These are phyloP conservation scores for Bombyx mandarina DNA, from an alignment of 1,140 invertebrate genomes.

Conservation along the genomic window DNA sequence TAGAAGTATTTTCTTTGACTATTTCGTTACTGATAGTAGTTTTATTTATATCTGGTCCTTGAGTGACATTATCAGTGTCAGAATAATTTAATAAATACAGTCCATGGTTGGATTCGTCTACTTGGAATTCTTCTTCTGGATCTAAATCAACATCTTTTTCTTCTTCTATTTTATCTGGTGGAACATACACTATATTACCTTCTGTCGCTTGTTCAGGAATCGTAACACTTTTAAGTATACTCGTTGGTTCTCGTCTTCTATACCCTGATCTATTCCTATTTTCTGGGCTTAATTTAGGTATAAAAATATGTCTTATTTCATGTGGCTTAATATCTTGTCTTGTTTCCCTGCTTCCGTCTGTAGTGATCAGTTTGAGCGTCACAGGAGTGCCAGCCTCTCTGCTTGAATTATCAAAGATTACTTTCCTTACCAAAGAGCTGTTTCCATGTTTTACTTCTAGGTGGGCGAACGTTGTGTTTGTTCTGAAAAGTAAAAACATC, in stretches of 20 bases:
- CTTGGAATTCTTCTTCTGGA: constrained; percentile 69
- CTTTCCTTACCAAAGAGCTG: constrained; percentile 51
- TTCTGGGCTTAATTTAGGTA: constrained; percentile 56
- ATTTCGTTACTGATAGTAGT: constrained; percentile 31
- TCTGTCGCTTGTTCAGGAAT: constrained; percentile 35
- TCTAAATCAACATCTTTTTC: constrained; percentile 62
- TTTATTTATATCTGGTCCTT: constrained; percentile 33
- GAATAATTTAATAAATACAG: constrained; percentile 66
- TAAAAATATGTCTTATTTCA: constrained; percentile 56
- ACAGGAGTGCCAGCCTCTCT: constrained; percentile 35
- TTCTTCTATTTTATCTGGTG: constrained; percentile 58
- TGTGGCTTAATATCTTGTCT: constrained; percentile 54
- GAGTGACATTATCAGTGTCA: constrained; percentile 52
- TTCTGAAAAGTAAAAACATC: constrained; percentile 34
- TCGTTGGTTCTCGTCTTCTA: constrained; percentile 41
- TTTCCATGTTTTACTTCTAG: constrained; percentile 60
- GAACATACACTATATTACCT: constrained; percentile 46
- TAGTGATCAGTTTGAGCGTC: constrained; percentile 41
- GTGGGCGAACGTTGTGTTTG: constrained; percentile 62
- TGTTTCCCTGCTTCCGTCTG: constrained; percentile 50
- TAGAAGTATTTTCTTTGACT: constrained; percentile 36
- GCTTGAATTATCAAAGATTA: constrained; percentile 54
- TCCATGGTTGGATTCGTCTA: constrained; percentile 68
- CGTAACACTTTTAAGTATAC: constrained; percentile 29
- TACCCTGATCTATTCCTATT: constrained; percentile 55